Conservation (phyloP, 2,113 vertebrate genomes). For the Halichoeres trimaculatus region DNA sequence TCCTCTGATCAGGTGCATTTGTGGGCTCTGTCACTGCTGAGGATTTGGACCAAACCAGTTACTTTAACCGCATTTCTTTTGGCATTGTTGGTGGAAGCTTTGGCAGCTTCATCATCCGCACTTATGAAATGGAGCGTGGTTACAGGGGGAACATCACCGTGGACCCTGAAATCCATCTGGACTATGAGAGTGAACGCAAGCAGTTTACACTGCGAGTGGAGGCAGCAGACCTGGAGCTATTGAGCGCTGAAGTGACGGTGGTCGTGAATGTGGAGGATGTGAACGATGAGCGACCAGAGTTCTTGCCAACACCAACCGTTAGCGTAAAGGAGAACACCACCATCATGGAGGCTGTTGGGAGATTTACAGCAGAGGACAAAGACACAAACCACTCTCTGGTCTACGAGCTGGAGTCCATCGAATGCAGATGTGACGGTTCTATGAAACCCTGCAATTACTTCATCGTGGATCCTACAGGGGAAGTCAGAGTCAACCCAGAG, state of each 20-base stretch:
- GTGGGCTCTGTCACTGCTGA: conserved; percentile 85
- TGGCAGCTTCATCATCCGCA: conserved; percentile 86
- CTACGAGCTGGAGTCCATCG: conserved; percentile 80
- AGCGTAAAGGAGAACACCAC: conserved; percentile 84
- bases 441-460: conserved; percentile 81
- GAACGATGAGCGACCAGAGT: conserved; percentile 87
- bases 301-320: conserved; percentile 18
- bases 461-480: conserved; percentile 76
- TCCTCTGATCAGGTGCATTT: conserved; percentile 65
- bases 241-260: conserved; percentile 45
- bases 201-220: conserved; percentile 78
- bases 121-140: conserved; percentile 2
- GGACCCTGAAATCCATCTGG: conserved; percentile 81
- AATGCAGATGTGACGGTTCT: conserved; percentile 73
- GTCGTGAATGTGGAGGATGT: conserved; percentile 85
- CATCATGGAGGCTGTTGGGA: conserved; percentile 42
- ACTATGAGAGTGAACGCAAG: conserved; percentile 84
- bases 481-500: conserved; percentile 75
- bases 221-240: conserved; percentile 82
- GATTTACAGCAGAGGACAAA: conserved; percentile 75
- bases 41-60: conserved; percentile 87
- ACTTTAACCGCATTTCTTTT: conserved; percentile 91
- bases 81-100: conserved; percentile 75
- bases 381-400: conserved; percentile 82
- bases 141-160: conserved; percentile 84